A percentile compares a stretch with the other conserved stretches of the same genome.
Conservation (phyloP, 64 coral and sea anemone species). For the Platygyra sinensis region DNA sequence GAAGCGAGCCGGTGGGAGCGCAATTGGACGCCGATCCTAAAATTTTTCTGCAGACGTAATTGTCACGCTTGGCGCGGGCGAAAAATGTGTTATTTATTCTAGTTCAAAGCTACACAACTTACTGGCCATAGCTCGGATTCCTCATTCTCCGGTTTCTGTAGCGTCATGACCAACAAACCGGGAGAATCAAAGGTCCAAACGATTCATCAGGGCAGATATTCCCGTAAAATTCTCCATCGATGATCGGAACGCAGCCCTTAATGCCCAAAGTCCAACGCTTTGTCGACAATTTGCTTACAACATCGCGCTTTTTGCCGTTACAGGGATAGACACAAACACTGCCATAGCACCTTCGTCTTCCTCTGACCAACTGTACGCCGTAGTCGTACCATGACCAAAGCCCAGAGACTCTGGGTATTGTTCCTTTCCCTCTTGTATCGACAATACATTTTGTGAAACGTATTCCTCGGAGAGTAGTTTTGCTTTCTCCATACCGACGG, state of each 20-base stretch:
- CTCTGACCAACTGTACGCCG: conserved; percentile 87
- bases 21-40: not conserved
- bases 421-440: conserved; percentile 76
- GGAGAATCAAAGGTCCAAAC: conserved; percentile 93
- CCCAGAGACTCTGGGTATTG: conserved; percentile 54
- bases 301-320: conserved; percentile 58
- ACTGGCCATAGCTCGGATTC: conserved; percentile 81
- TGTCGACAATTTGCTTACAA: conserved; percentile 71
- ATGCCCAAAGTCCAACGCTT: conserved; percentile 74
- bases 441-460: conserved; percentile 81
- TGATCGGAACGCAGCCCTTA: conserved; percentile 63
- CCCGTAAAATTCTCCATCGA: conserved; percentile 86
- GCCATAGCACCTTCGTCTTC: conserved; percentile 79
- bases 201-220: conserved; percentile 78
- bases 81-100: not conserved
- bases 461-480: conserved; percentile 80
- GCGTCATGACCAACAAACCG: conserved; percentile 79
- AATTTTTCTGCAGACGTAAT: not conserved
- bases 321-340: conserved; percentile 77
- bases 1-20: not conserved
- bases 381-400: conserved; percentile 70
- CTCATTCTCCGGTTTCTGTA: conserved; percentile 78
- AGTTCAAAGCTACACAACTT: conserved; percentile 41
- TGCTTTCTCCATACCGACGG: conserved; percentile 56
- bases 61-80: not conserved